Conservation (phyloP, 2,888 invertebrate species). For the Crematogaster levior region DNA sequence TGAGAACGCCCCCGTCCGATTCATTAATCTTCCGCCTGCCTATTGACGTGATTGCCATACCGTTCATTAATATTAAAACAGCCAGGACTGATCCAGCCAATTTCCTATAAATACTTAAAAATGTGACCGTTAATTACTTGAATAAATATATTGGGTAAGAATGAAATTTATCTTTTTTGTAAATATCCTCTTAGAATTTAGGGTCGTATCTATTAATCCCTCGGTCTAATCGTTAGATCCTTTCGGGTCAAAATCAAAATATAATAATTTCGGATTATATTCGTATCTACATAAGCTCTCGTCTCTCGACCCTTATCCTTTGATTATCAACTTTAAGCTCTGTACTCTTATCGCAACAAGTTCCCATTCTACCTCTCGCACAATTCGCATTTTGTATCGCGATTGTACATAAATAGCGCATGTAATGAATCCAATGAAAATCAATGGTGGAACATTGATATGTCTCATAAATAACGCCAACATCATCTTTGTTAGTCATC, state of each 20-base stretch:
- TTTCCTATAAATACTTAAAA: not conserved
- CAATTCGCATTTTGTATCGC: not conserved
- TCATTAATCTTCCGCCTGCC: conserved; percentile 6
- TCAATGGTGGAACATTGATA: too few relatives aligned
- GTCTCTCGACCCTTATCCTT: not conserved
- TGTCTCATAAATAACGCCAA: too few relatives aligned
- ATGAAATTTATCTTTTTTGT: not conserved
- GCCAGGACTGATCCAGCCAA: not conserved
- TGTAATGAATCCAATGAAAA: too few relatives aligned
- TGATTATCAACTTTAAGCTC: not conserved
- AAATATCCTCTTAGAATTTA: not conserved
- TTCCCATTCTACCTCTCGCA: not conserved
- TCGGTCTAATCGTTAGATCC: not conserved
- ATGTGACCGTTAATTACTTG: not conserved
- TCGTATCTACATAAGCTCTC: not conserved
- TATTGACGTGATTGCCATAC: not conserved
- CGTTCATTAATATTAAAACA: not conserved
- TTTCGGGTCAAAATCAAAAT: not conserved
- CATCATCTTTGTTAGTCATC: too few relatives aligned
- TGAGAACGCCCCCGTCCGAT: not conserved
- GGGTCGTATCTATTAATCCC: not conserved
- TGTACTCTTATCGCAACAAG: not conserved
- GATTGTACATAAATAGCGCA: too few relatives aligned
- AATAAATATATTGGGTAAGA: not conserved
- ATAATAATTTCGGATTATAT: conserved; percentile 3